phyloP scores from a whole-genome alignment of 35 echinoderm and acorn worm genomes.

The Nesometra sesokonis region DNA sequence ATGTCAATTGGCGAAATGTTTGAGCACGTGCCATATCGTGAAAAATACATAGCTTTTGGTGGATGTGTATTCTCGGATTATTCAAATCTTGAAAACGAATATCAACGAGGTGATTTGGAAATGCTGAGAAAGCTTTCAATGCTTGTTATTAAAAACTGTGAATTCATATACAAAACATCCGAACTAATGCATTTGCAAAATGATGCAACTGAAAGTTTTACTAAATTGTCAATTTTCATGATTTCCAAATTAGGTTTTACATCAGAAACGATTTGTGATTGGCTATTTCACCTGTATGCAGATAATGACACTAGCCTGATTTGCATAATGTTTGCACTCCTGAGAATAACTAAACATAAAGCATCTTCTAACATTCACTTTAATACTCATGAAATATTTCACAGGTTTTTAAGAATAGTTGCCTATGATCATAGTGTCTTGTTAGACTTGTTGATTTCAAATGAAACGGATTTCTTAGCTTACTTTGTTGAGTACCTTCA shows the following conservation, averaged over 20 bases:
- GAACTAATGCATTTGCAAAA: not conserved
- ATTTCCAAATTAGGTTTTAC: not conserved
- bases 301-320: not conserved
- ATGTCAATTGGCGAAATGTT: not conserved
- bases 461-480: slow-evolving; percentile 37
- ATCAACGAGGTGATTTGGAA: not conserved
- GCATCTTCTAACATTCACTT: not conserved
- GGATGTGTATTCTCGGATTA: not conserved
- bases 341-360: not conserved
- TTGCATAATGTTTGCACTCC: not conserved
- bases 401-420: slow-evolving; percentile 24
- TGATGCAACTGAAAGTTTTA: not conserved
- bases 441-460: slow-evolving; percentile 55
- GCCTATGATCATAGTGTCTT: slow-evolving; percentile 42
- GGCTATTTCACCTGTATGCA: not conserved
- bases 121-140: not conserved
- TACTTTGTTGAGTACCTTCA: slow-evolving; percentile 41
- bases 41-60: not conserved
- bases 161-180: not conserved
- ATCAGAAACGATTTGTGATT: not conserved
- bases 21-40: not conserved
- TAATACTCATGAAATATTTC: slow-evolving; percentile 38
- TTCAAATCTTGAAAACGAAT: not conserved
- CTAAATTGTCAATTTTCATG: not conserved
- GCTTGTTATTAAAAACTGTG: not conserved